Evolutionary conservation across 2,113 vertebrate species (phyloP), one percentile per base, ranked within the genome.

Genomic region (Ancistrus triradiatus): DNA sequence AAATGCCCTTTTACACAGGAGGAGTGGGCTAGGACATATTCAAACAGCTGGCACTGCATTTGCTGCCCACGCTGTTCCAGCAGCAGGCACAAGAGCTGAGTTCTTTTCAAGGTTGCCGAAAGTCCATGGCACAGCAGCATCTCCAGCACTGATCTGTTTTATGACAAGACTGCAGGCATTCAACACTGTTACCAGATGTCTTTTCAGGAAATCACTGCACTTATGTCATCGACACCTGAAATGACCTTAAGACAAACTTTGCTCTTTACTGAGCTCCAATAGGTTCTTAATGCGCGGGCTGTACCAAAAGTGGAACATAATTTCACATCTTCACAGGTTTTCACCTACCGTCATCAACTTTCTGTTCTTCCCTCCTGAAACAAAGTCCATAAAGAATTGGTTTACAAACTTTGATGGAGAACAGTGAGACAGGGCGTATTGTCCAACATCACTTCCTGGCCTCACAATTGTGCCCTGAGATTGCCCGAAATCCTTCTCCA

Each of bases 161-260:
- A 74, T 90, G 9, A 68, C 21, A 7, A 76, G 61, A 1, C 44
- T n/a, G n/a, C n/a, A n/a, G n/a, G n/a, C n/a, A n/a, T n/a, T n/a
- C n/a, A n/a, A n/a, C n/a, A n/a, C n/a, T 62, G 0, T 51, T 90
- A 37, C 60, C 53, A 0, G 2, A 42, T 2, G 44, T n/a, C 67
- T 21, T 43, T 24, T 0, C 13, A 24, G 14, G 63, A 66, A 61
- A 77, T 77, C 2, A 73, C 59, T 44, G 48, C 62, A 37, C 37
- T 90, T 2, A 81, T 86, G 79, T 87, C 87, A 28, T 46, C 79
- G 19, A 88, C 84, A 11, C 84, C 87, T 1, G 81, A 90, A 62
- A 73, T 80, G 31, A 75, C 87, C 14, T 83, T 81, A 60, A 85
- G 84, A 59, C 88, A 88, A 74, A 77, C 80, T 1, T 10, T 76